A percentile compares a stretch with the other conserved stretches of the same genome.
phyloP scores from a whole-genome alignment of 2,113 vertebrate species.

The Hassar affinis region DNA sequence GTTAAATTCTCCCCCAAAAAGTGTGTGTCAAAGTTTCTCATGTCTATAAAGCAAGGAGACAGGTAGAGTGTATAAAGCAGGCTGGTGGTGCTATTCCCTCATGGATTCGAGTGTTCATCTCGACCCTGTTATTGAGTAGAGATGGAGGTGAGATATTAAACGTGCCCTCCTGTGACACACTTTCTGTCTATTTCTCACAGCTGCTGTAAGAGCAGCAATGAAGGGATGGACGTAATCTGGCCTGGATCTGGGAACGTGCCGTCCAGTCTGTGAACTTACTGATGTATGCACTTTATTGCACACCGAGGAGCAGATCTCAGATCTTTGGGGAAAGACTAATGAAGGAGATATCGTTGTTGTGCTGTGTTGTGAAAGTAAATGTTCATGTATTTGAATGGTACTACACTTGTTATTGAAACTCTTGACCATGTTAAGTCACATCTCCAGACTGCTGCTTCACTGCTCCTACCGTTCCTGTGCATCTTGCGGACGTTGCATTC shows the following conservation, averaged over 20 bases:
- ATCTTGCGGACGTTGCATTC: too few relatives aligned
- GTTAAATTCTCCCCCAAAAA: not conserved
- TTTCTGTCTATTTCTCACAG: not conserved
- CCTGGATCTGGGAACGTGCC: not conserved
- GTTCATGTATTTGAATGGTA: too few relatives aligned
- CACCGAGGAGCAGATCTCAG: not conserved
- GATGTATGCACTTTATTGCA: not conserved
- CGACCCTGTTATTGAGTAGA: not conserved
- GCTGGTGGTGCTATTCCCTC: not conserved
- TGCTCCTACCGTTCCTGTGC: too few relatives aligned
- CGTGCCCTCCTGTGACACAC: constrained; percentile 6
- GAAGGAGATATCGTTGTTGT: too few relatives aligned
- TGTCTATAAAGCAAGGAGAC: not conserved
- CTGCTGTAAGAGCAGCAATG: not conserved
- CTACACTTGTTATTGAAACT: too few relatives aligned
- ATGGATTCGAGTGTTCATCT: not conserved
- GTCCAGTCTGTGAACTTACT: not conserved
- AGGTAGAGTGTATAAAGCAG: not conserved
- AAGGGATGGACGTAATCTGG: constrained; percentile 3
- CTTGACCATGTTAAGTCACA: too few relatives aligned
- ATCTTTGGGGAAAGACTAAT: not conserved
- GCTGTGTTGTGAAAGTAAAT: too few relatives aligned
- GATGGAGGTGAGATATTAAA: constrained; percentile 19
- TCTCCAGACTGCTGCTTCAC: too few relatives aligned
- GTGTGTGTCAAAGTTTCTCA: not conserved